These are phyloP conservation scores for Forficula auricularia DNA, from an alignment of 1,140 invertebrate genomes.

Conservation along the genomic window DNA sequence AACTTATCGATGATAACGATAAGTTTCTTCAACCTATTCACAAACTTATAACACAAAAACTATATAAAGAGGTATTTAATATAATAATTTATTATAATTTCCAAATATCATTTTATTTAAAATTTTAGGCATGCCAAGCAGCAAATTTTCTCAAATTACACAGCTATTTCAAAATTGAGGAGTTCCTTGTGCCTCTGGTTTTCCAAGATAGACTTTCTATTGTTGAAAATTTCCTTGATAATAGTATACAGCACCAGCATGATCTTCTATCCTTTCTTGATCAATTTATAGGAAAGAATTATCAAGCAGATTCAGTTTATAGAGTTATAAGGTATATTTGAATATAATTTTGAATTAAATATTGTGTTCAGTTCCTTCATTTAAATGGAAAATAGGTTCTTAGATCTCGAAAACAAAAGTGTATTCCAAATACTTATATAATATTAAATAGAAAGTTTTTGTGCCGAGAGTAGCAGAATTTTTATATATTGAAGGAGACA, in stretches of 20 bases:
- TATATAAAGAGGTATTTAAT: constrained; percentile 36
- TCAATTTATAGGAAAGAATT: constrained; percentile 25
- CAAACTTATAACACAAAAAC: constrained; percentile 30
- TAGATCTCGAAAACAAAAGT: too few species aligned
- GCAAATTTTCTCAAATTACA: constrained; percentile 42
- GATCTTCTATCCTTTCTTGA: constrained; percentile 43
- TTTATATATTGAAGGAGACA: too few species aligned
- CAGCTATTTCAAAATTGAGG: constrained; percentile 39
- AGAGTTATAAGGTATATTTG: neutral
- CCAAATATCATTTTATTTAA: constrained; percentile 7
- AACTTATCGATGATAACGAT: constrained; percentile 31
- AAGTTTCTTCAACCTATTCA: constrained; percentile 33
- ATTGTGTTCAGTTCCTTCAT: too few species aligned
- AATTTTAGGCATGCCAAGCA: constrained; percentile 38
- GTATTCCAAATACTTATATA: too few species aligned
- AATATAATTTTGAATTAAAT: neutral
- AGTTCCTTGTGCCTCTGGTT: constrained; percentile 49
- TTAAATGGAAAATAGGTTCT: too few species aligned
- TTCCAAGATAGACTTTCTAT: constrained; percentile 50
- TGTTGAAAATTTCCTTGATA: constrained; percentile 44
- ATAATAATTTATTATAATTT: neutral
- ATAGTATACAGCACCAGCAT: constrained; percentile 36
- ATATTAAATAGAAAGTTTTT: too few species aligned
- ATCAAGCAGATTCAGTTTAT: neutral
- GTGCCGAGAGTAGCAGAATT: too few species aligned